Conservation (phyloP, 1,140 invertebrate species). For the Brachionus sp. region DNA sequence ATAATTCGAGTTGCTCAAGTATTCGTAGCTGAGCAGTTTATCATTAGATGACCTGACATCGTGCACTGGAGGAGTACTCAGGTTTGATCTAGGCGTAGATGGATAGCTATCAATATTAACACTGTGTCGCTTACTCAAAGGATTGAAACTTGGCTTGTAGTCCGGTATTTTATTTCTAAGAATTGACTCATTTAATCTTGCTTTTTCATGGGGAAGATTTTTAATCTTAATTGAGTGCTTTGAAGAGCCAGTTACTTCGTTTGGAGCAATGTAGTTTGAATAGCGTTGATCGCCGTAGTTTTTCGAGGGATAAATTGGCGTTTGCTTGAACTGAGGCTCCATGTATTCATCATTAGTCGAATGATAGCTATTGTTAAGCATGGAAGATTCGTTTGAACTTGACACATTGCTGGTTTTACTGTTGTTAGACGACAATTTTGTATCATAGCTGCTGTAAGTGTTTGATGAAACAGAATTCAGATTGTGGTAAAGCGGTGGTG, state of each 20-base stretch:
- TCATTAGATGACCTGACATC: background rate
- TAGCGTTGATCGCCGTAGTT: background rate
- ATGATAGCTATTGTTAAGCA: background rate
- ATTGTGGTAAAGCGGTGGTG: background rate
- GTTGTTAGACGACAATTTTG: conserved; percentile 5
- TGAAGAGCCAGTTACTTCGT: background rate
- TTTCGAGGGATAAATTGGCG: background rate
- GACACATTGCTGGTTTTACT: conserved; percentile 20
- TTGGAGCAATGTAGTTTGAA: background rate
- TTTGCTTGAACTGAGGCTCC: background rate
- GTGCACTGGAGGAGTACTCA: background rate
- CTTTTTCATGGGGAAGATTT: background rate
- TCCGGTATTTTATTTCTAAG: background rate
- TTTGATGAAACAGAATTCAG: conserved; percentile 21
- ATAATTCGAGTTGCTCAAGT: background rate
- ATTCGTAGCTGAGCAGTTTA: conserved; percentile 7
- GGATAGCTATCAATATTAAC: conserved; percentile 21
- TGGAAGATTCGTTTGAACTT: background rate
- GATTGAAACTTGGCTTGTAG: conserved; percentile 2
- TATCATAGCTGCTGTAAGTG: background rate
- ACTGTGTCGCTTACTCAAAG: background rate
- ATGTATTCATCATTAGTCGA: background rate
- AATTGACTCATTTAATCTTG: background rate
- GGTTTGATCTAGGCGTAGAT: background rate
- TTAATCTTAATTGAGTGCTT: background rate